Base-by-base conservation (phyloP, 1,140 invertebrate species). In the Zaprionus kolodkinae region DNA sequence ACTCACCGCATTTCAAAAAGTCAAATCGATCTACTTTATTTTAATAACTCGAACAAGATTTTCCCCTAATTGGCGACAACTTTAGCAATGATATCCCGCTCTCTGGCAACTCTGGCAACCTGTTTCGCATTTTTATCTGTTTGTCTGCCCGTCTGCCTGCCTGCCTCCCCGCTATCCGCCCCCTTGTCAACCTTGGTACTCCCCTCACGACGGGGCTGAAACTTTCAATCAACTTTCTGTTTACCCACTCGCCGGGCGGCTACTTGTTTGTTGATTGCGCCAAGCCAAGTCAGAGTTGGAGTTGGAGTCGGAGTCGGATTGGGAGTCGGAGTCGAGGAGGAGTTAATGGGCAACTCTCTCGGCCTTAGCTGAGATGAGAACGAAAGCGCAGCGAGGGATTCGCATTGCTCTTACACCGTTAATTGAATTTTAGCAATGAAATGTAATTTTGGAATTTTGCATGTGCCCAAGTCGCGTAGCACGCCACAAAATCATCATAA, bases 371-470 rank as follows among this genome's bases (percentile, higher is more conserved):
- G 33, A 54, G 45, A n/a, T 63, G 55, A 81, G 59, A 79, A 73
- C 55, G 72, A 82, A 86, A 77, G 79, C 79, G 60, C 83, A 66
- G 54, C 38, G 50, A 56, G 59, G 50, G 55, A 64, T 76, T 78
- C 54, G 73, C 50, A 78, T 72, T 64, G 63, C 65, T 45, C 65
- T 50, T 50, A 68, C 62, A 77, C 65, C 81, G 85, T 84, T 89
- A 89, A 88, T 88, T 88, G 84, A 88, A 89, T 88, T 88, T 88
- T 81, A 89, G 85, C 71, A 78, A 80, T 89, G 81, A 84, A 88
- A 88, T 88, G 72, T 88, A 88, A 88, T 88, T 88, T 74, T 83
- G 75, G 78, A 89, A 80, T 88, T 88, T 88, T 88, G 84, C 84
- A 89, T 88, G 83, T 70, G 63, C 62, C 60, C 63, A 11, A 54